These are phyloP conservation scores for Apotomis betuletana DNA, from an alignment of 2,888 invertebrate genomes.

Conservation along the genomic window DNA sequence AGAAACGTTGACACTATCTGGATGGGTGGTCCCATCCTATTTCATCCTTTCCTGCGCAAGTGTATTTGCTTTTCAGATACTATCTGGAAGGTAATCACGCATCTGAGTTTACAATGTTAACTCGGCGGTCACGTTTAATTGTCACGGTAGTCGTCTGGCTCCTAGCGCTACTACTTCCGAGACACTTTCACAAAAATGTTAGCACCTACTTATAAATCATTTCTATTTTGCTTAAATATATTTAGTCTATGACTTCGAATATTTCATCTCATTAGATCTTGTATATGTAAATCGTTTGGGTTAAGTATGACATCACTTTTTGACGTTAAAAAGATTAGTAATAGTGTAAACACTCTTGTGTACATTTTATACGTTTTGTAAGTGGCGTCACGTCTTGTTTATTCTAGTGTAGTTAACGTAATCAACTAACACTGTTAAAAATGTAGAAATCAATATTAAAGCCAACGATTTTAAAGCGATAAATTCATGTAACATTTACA, in stretches of 20 bases:
- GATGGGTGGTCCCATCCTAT: conserved; percentile 16
- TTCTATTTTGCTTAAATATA: not conserved
- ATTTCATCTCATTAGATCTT: conserved; percentile 27
- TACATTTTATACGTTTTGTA: conserved; percentile 54
- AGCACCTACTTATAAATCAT: not conserved
- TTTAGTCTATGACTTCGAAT: not conserved
- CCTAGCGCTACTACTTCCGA: conserved; percentile 47
- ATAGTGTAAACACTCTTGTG: conserved; percentile 71
- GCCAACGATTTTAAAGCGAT: not conserved
- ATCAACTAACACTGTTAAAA: conserved; percentile 21
- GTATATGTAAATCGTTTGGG: conserved; percentile 28
- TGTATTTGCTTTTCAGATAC: conserved; percentile 20
- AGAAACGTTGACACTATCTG: not conserved
- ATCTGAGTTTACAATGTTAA: conserved; percentile 45
- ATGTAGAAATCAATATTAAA: conserved; percentile 8
- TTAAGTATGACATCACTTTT: conserved; percentile 67
- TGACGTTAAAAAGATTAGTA: conserved; percentile 72
- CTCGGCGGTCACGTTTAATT: conserved; percentile 53
- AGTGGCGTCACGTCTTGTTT: conserved; percentile 56
- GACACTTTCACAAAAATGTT: conserved; percentile 29
- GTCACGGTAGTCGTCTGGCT: conserved; percentile 49
- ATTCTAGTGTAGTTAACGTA: conserved; percentile 47
- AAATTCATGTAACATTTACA: not conserved
- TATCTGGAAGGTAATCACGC: conserved; percentile 19
- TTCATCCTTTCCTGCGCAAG: conserved; percentile 12